These are phyloP conservation scores for Schrankia costaestrigalis DNA, from an alignment of 2,888 invertebrate species.

Conservation along the genomic window DNA sequence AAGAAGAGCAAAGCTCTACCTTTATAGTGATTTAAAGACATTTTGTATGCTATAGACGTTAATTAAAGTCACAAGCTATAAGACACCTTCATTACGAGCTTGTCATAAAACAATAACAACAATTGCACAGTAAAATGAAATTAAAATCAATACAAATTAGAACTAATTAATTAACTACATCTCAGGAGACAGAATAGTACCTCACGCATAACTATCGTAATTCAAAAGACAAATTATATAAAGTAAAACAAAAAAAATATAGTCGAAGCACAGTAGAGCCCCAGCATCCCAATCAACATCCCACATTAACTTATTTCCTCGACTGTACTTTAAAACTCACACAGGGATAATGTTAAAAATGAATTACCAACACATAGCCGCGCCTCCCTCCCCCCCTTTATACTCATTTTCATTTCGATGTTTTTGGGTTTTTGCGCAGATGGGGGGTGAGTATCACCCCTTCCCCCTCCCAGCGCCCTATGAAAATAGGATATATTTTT, in stretches of 20 bases:
- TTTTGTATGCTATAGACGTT: too few species aligned
- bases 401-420: constrained; percentile 82
- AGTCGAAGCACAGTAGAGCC: constrained; percentile 1
- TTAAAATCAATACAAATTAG: too few species aligned
- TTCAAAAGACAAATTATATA: too few species aligned
- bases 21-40: too few species aligned
- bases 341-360: constrained; percentile 80
- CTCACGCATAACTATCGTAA: too few species aligned
- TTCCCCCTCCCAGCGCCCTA: constrained; percentile 70
- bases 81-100: too few species aligned
- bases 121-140: too few species aligned
- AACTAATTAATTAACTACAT: too few species aligned
- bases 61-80: too few species aligned
- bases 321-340: constrained; percentile 80
- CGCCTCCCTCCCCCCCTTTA: constrained; percentile 55
- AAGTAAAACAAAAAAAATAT: background rate
- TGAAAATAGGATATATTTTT: constrained; percentile 82
- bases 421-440: constrained; percentile 82
- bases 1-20: too few species aligned
- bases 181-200: too few species aligned
- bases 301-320: constrained; percentile 27
- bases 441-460: constrained; percentile 48
- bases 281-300: constrained; percentile 13
- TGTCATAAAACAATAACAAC: too few species aligned
- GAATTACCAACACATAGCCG: constrained; percentile 77